Evolutionary conservation across 2,888 invertebrate species (phyloP).

Genomic region (Stramonita haemastoma): DNA sequence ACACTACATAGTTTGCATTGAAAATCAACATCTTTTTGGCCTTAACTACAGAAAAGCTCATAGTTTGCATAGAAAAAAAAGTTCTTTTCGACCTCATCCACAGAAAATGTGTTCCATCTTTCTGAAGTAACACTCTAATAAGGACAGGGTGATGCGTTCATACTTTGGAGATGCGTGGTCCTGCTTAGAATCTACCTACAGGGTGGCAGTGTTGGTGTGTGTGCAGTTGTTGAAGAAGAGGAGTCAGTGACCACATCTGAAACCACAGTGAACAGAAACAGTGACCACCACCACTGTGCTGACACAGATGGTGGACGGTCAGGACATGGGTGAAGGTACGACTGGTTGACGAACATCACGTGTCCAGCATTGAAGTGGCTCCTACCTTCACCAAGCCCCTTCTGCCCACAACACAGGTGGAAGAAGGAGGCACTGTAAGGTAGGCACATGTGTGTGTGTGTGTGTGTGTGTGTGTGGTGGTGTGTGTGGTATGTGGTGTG

Average conservation of each 20-base stretch:
- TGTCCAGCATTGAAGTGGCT: slow-evolving; percentile 64
- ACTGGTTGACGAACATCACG: slow-evolving; percentile 55
- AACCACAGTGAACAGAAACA: slow-evolving; percentile 51
- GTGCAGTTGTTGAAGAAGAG: slow-evolving; percentile 47
- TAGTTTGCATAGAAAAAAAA: no score
- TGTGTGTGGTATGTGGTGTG: slow-evolving; percentile 8
- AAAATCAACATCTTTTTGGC: no score
- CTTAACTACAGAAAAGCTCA: no score
- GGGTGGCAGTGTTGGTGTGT: not conserved
- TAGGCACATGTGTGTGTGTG: slow-evolving; percentile 52
- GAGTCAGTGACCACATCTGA: slow-evolving; percentile 43
- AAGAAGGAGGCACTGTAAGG: slow-evolving; percentile 73
- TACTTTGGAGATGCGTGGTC: no score
- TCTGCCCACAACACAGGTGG: slow-evolving; percentile 74
- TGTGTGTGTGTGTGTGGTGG: slow-evolving; percentile 39
- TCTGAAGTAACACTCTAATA: no score
- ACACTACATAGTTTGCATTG: no score
- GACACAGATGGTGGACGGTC: slow-evolving; percentile 50
- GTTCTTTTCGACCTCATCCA: no score
- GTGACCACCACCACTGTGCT: slow-evolving; percentile 49
- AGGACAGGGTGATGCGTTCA: no score
- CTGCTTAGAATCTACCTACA: no score
- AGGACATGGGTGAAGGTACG: slow-evolving; percentile 64
- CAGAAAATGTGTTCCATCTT: no score
- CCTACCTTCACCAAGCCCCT: slow-evolving; percentile 82